Evolutionary conservation across 1,140 invertebrate species (phyloP), one percentile per base, ranked within the genome.

Genomic region (Calephelis virginiensis): DNA sequence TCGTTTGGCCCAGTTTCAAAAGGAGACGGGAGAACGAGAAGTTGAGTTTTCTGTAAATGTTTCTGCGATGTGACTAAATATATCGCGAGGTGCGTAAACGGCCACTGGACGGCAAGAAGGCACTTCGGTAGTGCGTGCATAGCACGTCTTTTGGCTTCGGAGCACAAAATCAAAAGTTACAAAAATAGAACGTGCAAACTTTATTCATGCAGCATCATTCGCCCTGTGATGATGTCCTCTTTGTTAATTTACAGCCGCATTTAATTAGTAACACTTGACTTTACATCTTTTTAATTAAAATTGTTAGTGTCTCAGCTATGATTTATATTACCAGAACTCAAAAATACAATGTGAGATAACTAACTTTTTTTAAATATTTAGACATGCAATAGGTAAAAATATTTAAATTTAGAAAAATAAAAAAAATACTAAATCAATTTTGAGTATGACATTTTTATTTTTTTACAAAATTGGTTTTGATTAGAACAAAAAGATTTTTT

Each of bases 1-100:
- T 86, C 83, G 79, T 86, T 90, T 90, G 86, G 86, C 88, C 86
- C 88, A 90, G 86, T 83, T 89, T 90, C 88, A 90, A 90, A 84
- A 85, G 81, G 77, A 81, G 83, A 86, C 72, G 81, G 78, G 78
- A 82, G 81, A 84, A 78, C 85, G 80, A 82, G 82, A 85, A 82
- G 86, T 85, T 81, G 80, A 82, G 76, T 82, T 87, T 90, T 84
- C 72, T 78, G 77, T 83, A 82, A 89, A 88, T 86, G 78, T 80
- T 86, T 87, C 83, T 80, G 85, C 73, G 83, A 73, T 66, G 66
- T 64, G 75, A 74, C 86, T 90, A 90, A 86, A 86, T 84, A 83
- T 90, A 89, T 72, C 83, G 61, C 75, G 70, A 73, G 65, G 65
- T 68, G 76, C 69, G 73, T 67, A 63, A 59, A 28, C 67, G 74